These are phyloP conservation scores for Anthrax anthrax DNA, from an alignment of 2,888 invertebrate genomes.

Conservation along the genomic window DNA sequence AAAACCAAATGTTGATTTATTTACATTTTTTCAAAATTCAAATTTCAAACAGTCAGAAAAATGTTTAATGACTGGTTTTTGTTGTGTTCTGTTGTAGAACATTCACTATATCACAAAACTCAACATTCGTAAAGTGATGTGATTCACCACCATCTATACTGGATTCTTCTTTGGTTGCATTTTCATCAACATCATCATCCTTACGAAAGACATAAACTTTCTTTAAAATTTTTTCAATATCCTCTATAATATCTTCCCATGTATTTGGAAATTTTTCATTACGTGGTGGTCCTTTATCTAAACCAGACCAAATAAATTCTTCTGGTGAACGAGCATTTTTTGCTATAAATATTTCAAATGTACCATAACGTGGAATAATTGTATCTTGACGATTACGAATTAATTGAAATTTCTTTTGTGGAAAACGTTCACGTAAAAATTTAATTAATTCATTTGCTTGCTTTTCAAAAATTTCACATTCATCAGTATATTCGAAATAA, in stretches of 20 bases:
- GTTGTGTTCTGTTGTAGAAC: no score
- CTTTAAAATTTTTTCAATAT: background rate
- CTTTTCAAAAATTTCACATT: conserved; percentile 26
- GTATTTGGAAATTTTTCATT: conserved; percentile 25
- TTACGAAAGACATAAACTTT: background rate
- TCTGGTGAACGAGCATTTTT: conserved; percentile 27
- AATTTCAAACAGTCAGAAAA: no score
- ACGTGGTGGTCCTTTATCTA: conserved; percentile 26
- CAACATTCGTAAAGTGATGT: no score
- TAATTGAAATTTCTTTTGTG: conserved; percentile 22
- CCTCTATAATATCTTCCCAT: conserved; percentile 14
- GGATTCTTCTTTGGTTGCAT: no score
- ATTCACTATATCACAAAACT: no score
- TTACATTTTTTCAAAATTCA: no score
- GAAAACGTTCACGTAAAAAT: conserved; percentile 19
- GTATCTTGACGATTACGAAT: conserved; percentile 22
- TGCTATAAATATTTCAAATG: conserved; percentile 25
- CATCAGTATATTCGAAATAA: conserved; percentile 25
- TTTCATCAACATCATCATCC: no score
- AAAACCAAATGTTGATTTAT: no score
- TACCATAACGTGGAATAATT: conserved; percentile 19
- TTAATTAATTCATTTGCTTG: conserved; percentile 23
- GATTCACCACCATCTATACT: no score
- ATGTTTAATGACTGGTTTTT: no score
- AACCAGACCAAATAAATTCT: conserved; percentile 22